Conservation (phyloP, 2,113 vertebrate species). For the Scophthalmus maximus region DNA sequence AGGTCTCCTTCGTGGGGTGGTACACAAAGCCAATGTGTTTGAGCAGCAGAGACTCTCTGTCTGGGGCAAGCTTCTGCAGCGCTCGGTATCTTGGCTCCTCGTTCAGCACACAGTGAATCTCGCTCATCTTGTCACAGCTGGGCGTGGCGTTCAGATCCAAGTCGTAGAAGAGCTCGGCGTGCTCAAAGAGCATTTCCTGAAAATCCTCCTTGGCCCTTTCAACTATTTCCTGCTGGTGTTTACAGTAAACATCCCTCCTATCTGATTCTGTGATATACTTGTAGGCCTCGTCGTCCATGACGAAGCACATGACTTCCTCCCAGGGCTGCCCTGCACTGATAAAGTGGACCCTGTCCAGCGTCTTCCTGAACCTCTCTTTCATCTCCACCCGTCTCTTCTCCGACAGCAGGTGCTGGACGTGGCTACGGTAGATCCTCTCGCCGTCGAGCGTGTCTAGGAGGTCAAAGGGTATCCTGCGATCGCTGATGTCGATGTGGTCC, state of each 20-base stretch:
- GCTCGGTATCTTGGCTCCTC: constrained; percentile 98
- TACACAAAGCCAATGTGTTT: constrained; percentile 99
- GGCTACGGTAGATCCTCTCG: constrained; percentile 94
- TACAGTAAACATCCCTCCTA: constrained; percentile 94
- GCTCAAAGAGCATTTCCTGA: constrained; percentile 99
- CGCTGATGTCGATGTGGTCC: constrained; percentile 95
- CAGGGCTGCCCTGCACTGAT: constrained; percentile 96
- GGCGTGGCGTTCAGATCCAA: constrained; percentile 98
- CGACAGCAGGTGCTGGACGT: constrained; percentile 94
- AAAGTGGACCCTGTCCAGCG: constrained; percentile 95
- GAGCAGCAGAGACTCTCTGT: constrained; percentile 96
- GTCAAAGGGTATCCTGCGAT: constrained; percentile 97
- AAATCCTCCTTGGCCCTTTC: constrained; percentile 99
- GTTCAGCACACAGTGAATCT: constrained; percentile 95
- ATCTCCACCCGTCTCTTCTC: constrained; percentile 96
- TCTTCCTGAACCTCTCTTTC: constrained; percentile 98
- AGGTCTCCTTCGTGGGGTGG: constrained; percentile 99
- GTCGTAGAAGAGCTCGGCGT: constrained; percentile 98
- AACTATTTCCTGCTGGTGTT: constrained; percentile 98
- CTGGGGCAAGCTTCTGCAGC: constrained; percentile 97
- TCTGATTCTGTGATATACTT: constrained; percentile 96
- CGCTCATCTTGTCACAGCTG: constrained; percentile 97
- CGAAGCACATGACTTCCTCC: constrained; percentile 98
- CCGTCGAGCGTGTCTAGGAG: constrained; percentile 91
- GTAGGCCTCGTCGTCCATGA: constrained; percentile 97